Conservation (phyloP, 1,140 invertebrate genomes). For the Drosophila carrolli region DNA sequence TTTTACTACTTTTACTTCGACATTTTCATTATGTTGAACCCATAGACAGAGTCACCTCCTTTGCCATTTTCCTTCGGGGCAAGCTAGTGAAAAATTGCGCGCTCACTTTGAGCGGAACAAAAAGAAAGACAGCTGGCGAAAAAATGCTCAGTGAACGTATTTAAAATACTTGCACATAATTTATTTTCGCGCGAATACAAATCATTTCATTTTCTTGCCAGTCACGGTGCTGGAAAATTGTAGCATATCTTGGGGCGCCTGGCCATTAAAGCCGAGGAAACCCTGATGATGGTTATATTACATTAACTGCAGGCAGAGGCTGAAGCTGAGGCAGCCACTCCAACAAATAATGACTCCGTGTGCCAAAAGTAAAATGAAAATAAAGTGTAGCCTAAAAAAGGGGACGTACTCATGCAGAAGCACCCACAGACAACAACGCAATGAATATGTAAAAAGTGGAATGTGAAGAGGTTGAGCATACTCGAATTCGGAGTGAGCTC, state of each 20-base stretch:
- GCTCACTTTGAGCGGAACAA: slow-evolving; percentile 52
- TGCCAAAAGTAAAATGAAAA: slow-evolving; percentile 78
- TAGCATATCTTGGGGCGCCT: slow-evolving; percentile 69
- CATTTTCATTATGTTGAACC: slow-evolving; percentile 76
- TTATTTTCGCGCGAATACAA: slow-evolving; percentile 81
- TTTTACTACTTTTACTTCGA: slow-evolving; percentile 83
- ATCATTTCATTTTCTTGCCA: slow-evolving; percentile 81
- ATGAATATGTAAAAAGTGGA: slow-evolving; percentile 70
- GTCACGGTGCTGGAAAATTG: slow-evolving; percentile 67
- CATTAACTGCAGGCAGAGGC: slow-evolving; percentile 67
- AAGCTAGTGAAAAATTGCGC: slow-evolving; percentile 66
- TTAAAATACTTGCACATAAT: slow-evolving; percentile 83
- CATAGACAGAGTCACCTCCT: slow-evolving; percentile 37
- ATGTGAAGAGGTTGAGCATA: slow-evolving; percentile 2
- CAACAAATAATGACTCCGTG: slow-evolving; percentile 63
- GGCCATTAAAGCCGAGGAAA: slow-evolving; percentile 58
- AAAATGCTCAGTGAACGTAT: slow-evolving; percentile 67
- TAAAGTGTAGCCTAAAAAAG: slow-evolving; percentile 67
- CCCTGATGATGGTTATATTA: slow-evolving; percentile 77
- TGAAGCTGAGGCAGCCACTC: slow-evolving; percentile 32
- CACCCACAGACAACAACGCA: slow-evolving; percentile 39
- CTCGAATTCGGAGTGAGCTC: slow-evolving; percentile 12
- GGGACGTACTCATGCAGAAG: slow-evolving; percentile 1
- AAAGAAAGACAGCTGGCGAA: slow-evolving; percentile 11
- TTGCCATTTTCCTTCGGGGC: slow-evolving; percentile 8